Evolutionary conservation across 1,140 invertebrate species (phyloP).

Genomic region (Bicyclus anynana): DNA sequence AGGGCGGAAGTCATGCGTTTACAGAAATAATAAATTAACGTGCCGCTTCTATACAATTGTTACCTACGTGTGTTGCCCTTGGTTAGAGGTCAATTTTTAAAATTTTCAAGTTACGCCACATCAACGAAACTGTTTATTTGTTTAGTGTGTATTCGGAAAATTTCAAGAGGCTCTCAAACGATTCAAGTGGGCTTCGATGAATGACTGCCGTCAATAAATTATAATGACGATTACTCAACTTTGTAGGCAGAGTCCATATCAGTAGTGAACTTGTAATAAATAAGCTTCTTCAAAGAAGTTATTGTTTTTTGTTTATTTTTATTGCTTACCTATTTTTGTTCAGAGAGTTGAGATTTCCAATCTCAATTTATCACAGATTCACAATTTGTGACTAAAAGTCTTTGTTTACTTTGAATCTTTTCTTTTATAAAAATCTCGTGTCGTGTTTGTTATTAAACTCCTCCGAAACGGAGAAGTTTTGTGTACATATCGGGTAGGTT

Average conservation of each 20-base stretch:
- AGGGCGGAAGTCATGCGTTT: constrained; percentile 71
- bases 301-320: no score
- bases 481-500: no score
- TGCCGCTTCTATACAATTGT: constrained; percentile 52
- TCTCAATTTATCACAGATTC: no score
- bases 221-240: background rate
- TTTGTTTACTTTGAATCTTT: no score
- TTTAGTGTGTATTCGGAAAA: constrained; percentile 53
- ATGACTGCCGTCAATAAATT: constrained; percentile 35
- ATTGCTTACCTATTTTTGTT: no score
- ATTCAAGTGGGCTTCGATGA: constrained; percentile 50
- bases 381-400: no score
- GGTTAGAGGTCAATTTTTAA: constrained; percentile 56
- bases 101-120: constrained; percentile 46
- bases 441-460: no score
- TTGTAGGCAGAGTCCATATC: background rate
- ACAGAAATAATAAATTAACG: constrained; percentile 72
- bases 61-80: constrained; percentile 51
- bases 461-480: no score
- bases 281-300: background rate
- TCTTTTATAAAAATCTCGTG: no score
- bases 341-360: no score
- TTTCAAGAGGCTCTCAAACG: constrained; percentile 48
- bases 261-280: background rate
- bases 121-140: constrained; percentile 36